Percentiles rank a stretch among this genome's conserved stretches.
phyloP scores from a whole-genome alignment of 1,140 invertebrate genomes.

The Panagrolaimus sp. region DNA sequence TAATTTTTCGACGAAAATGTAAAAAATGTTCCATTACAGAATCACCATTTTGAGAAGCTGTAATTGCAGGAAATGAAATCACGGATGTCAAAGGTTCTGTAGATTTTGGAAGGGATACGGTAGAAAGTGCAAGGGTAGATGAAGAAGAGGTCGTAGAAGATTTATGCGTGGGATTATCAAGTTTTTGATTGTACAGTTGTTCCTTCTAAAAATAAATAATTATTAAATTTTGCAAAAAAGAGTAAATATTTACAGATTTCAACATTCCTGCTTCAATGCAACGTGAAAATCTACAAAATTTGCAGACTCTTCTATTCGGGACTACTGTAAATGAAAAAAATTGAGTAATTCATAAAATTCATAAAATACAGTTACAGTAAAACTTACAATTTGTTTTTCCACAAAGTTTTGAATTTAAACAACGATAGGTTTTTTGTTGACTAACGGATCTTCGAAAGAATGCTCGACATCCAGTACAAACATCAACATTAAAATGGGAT shows the following conservation, averaged over 20 bases:
- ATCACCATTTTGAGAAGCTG: background rate
- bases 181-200: conserved; percentile 11
- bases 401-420: conserved; percentile 19
- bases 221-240: background rate
- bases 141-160: background rate
- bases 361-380: no score
- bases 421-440: conserved; percentile 23
- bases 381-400: conserved; percentile 20
- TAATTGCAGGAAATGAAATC: background rate
- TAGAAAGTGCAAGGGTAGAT: no score
- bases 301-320: background rate
- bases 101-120: no score
- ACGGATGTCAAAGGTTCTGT: background rate
- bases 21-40: conserved; percentile 2
- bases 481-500: conserved; percentile 20
- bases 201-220: background rate
- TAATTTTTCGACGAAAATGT: conserved; percentile 6
- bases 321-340: background rate
- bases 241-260: conserved; percentile 6
- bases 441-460: conserved; percentile 18
- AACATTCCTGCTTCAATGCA: conserved; percentile 14
- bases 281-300: conserved; percentile 3
- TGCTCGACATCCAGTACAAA: conserved; percentile 18
- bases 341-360: no score
- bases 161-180: background rate